A percentile compares a stretch with the other conserved stretches of the same genome.
Conservation (phyloP, 2,888 invertebrate species). For the Tricholauxania praeusta region DNA sequence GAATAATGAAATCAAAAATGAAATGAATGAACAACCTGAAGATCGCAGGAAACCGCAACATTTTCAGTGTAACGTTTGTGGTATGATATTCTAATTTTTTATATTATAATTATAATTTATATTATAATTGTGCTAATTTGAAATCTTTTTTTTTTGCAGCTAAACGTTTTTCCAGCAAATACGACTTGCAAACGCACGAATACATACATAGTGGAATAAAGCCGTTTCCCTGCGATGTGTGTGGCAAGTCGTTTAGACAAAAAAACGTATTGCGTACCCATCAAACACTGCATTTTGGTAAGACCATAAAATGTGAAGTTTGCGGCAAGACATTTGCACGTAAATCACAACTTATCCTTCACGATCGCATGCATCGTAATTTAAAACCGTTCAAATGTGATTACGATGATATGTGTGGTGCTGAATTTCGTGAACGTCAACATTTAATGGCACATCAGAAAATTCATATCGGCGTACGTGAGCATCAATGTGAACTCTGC, state of each 20-base stretch:
- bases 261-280: constrained; percentile 46
- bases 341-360: constrained; percentile 44
- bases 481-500: constrained; percentile 42
- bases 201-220: constrained; percentile 25
- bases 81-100: neutral
- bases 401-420: constrained; percentile 40
- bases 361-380: constrained; percentile 46
- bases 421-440: constrained; percentile 46
- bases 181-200: constrained; percentile 23
- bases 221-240: constrained; percentile 44
- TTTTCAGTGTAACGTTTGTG: constrained; percentile 26
- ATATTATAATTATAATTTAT: too few relatives aligned
- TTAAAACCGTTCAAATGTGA: constrained; percentile 45
- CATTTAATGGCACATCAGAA: constrained; percentile 44
- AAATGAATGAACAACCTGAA: too few relatives aligned
- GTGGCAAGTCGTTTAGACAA: constrained; percentile 44
- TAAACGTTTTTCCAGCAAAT: constrained; percentile 20
- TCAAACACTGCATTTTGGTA: constrained; percentile 44
- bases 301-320: constrained; percentile 44
- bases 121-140: too few relatives aligned
- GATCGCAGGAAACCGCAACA: neutral
- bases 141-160: constrained; percentile 14
- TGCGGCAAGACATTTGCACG: constrained; percentile 47
- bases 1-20: too few relatives aligned
- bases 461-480: constrained; percentile 43